phyloP scores from a whole-genome alignment of 2,797 vertebrate species.

The Hippoglossus hippoglossus region DNA sequence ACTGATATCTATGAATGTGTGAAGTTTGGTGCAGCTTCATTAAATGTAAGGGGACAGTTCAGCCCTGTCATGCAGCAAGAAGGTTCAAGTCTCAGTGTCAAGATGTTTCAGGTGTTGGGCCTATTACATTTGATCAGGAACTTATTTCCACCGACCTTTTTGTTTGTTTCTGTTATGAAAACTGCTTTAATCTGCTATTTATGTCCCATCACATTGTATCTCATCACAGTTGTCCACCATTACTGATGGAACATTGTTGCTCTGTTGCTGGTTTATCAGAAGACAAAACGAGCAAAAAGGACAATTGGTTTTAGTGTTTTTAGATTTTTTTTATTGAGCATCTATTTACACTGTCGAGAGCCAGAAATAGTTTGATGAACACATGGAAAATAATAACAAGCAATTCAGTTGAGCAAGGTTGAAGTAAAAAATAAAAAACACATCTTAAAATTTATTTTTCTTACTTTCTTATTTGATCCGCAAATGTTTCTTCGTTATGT shows the following conservation, averaged over 20 bases:
- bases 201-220: too few species aligned
- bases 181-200: too few species aligned
- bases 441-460: slow-evolving; percentile 5
- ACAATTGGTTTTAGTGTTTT: neutral
- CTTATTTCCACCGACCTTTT: too few species aligned
- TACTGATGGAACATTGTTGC: neutral
- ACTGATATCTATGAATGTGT: too few species aligned
- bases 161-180: too few species aligned
- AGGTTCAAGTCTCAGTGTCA: too few species aligned
- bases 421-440: neutral
- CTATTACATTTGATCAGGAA: too few species aligned
- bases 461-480: neutral
- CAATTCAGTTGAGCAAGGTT: neutral
- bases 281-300: neutral
- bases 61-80: too few species aligned
- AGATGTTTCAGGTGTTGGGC: too few species aligned
- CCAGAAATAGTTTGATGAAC: slow-evolving; percentile 7
- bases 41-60: too few species aligned
- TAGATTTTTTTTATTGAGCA: slow-evolving; percentile 34
- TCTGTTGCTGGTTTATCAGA: slow-evolving; percentile 2
- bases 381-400: slow-evolving; percentile 18
- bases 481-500: slow-evolving; percentile 17
- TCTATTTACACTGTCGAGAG: slow-evolving; percentile 67
- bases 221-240: neutral
- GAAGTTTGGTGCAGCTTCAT: too few species aligned